Evolutionary conservation across 2,797 vertebrate species (phyloP), one percentile per base, ranked within the genome.

Genomic region (Arremon brunneinucha): DNA sequence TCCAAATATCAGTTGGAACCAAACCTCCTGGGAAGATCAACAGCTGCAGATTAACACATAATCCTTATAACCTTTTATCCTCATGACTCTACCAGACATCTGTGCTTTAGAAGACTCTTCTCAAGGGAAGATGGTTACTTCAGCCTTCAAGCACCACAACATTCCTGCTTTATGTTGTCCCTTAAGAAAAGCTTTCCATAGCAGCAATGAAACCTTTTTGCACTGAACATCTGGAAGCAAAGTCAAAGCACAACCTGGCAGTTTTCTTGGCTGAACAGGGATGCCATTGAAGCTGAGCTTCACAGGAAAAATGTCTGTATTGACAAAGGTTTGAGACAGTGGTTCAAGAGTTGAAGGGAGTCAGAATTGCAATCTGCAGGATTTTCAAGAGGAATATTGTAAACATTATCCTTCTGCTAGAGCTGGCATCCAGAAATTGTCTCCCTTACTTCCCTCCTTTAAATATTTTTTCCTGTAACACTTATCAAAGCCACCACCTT

Each of bases 211-310:
- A 95, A 96, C 90, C 59, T 93, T 95, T 88, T 47, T 90, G 47
- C 86, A 86, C 67, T 79, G 55, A 96, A 94, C 93, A 96, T 86
- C 94, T 95, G 91, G 91, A 94, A 83, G 32, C 69, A 72, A 96
- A 96, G 91, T 89, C 87, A 88, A 93, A 96, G 83, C 83, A 95
- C 77, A 95, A 90, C 83, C 80, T 90, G 74, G 70, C 86, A 93
- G 74, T 79, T 95, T 82, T 86, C 69, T 82, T 84, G 77, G 59
- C 80, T 95, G 77, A 93, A 86, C 55, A 81, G 85, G 65, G 67
- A 78, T 82, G 52, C 39, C 59, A 65, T 2, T 87, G 89, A 92
- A 91, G 74, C 57, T 2, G 1, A 85, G 28, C 35, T 35, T 35
- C 35, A 35, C 47, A 80, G 65, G 62, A 72, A 71, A 87, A 57